Base-by-base conservation (phyloP, 2,113 vertebrate species). In the Rhynchopsitta pachyrhyncha region DNA sequence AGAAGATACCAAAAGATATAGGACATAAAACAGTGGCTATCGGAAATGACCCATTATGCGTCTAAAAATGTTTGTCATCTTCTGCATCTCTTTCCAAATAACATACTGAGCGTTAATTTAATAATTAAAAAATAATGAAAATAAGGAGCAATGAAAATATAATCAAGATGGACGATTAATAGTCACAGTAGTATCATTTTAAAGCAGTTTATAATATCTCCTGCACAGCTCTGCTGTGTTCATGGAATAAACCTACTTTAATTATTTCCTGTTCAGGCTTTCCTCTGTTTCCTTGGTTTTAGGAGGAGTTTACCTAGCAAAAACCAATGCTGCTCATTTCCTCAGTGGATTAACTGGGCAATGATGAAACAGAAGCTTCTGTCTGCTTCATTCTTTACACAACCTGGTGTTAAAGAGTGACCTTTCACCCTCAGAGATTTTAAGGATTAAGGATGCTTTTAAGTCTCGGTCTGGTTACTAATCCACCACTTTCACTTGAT, bases 381-480 rank as follows among this genome's bases (percentile, higher is more conserved):
- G 97, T 80, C 98, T 98, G 97, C 98, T 97, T 98, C 97, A 98
- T 98, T 99, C 98, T 98, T 97, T 98, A 98, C 98, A 98, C 98
- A 98, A 97, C 98, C 98, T 98, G 98, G 98, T 98, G 98, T 98
- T 98, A 98, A 98, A 98, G 98, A 95, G 89, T 98, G 98, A 99
- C 98, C 99, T 98, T 98, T 99, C 98, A 99, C 98, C 98, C 94
- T 97, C 97, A 97, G 98, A 99, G 98, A 99, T 99, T 99, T 98
- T 96, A 98, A 97, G 98, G 98, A 99, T 99, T 99, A 99, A 98
- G 98, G 97, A 94, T 89, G 98, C 97, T 98, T 98, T 99, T 98
- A 99, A 98, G 98, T 98, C 98, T 93, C 93, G 95, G 97, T 97
- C 97, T 97, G 96, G 97, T 98, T 98, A 97, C 98, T 98, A 98